Evolutionary conservation across 2,888 invertebrate genomes (phyloP), one percentile per base, ranked within the genome.

Genomic region (Drosophila colorata): DNA sequence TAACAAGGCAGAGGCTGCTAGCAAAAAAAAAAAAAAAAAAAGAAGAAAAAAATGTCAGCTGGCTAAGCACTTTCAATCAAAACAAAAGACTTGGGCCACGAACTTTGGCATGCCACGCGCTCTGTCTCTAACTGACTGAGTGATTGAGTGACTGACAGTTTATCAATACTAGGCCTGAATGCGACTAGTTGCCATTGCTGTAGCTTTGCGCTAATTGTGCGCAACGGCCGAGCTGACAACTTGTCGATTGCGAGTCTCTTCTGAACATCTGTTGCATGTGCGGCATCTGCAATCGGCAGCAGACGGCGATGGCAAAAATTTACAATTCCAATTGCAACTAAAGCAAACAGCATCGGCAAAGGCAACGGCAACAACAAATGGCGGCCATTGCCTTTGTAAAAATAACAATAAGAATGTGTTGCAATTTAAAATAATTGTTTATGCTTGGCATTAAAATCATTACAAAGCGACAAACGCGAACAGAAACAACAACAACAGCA

Each of bases 381-480:
- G 78, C 81, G 80, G 77, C 69, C 85, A 81, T 73, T 73, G 78
- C 65, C 74, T 74, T 61, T 69, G 74, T 65, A 66, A 48, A 65
- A 74, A 80, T 69, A 81, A 87, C 88, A 83, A 87, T 59, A 75
- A 81, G 88, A 83, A 82, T 85, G 87, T 84, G 74, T 82, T 82
- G 84, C 84, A 84, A 84, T 88, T 73, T 65, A 69, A 84, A 84
- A 84, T 88, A 84, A 84, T 84, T 84, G 88, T 88, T 84, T 82
- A 84, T 84, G 87, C 71, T 71, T 83, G 83, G 87, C 85, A 83
- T 83, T 87, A 83, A 83, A 83, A 84, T 86, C 88, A 88, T 82
- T 88, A 69, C 86, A 82, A 79, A 84, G 74, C 71, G 64, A 79
- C 73, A 78, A 79, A 79, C 71, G 63, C 65, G 61, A 71, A 60